Base-by-base conservation (phyloP, 2,797 vertebrate species). In the Furcifer pardalis region DNA sequence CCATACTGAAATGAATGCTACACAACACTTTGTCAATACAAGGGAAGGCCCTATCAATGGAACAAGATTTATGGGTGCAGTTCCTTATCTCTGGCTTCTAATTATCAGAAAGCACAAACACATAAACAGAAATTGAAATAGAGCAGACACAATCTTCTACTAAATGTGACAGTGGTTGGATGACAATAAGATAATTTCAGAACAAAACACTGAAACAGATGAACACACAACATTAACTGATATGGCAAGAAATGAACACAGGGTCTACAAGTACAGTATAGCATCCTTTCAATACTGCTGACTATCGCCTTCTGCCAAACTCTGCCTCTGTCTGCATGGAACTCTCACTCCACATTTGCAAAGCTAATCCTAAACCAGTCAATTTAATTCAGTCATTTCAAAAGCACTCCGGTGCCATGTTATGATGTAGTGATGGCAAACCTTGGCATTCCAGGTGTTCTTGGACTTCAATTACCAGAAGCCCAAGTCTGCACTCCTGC, bases 81-180 rank as follows among this genome's bases (percentile, higher is more conserved):
- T 68, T 84, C 79, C 79, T 21, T 73, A 93, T 59, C 49, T 46
- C 30, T 89, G 83, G 83, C 87, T 32, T 90, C 84, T 93, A 76
- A 90, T 56, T 49, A 88, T 82, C 92, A n/a, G 79, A 88, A 59
- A 91, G 19, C 4, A 89, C 40, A 81, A 63, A 46, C 76, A 27
- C 40, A n/a, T 0, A 3, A 56, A 35, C 37, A 85, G 63, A 88
- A 91, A 62, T 2, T 0, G 84, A 30, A 81, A 82, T 2, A 40
- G 12, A 6, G 6, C n/a, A 59, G 44, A 37, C 5, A 37, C 75
- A 42, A 25, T 80, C 81, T 13, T n/a, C 27, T 23, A 17, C 37
- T 15, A 56, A 66, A 66, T 37, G 69, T 27, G 63, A 85, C 15
- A 83, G 32, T 77, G 21, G 62, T 1, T 40, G 1, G 30, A 82